These are phyloP conservation scores for Danio tinwini DNA, from an alignment of 2,797 vertebrate species.

Conservation along the genomic window DNA sequence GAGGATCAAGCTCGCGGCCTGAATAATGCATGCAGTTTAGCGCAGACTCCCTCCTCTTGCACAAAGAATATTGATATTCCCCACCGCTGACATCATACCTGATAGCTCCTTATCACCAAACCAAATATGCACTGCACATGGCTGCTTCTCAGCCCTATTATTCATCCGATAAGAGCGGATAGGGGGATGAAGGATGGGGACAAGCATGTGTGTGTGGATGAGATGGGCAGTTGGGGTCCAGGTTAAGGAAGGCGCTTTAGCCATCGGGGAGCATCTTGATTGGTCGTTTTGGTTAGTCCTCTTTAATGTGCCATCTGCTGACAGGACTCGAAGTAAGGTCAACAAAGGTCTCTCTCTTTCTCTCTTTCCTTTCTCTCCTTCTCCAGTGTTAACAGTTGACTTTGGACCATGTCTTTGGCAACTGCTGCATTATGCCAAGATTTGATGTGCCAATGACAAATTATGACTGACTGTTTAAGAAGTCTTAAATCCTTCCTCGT, in stretches of 20 bases:
- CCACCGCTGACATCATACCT: conserved; percentile 55
- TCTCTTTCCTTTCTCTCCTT: conserved; percentile 32
- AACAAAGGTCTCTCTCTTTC: conserved; percentile 21
- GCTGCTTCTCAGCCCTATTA: conserved; percentile 60
- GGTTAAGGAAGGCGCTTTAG: conserved; percentile 19
- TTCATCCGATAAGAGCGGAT: conserved; percentile 60
- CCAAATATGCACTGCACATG: conserved; percentile 59
- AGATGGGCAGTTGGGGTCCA: conserved; percentile 11
- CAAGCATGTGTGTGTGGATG: neutral
- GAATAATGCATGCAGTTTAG: conserved; percentile 67
- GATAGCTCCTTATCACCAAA: conserved; percentile 67
- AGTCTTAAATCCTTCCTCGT: neutral
- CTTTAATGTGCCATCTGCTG: conserved; percentile 62
- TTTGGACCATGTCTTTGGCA: conserved; percentile 56
- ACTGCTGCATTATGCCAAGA: conserved; percentile 51
- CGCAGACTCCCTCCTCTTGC: conserved; percentile 38
- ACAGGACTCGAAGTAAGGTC: conserved; percentile 54
- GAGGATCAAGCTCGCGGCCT: conserved; percentile 55
- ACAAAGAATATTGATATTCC: conserved; percentile 63
- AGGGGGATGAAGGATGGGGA: conserved; percentile 20
- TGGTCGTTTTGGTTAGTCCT: conserved; percentile 47
- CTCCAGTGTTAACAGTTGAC: conserved; percentile 51
- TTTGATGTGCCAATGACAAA: conserved; percentile 53
- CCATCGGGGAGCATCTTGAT: conserved; percentile 39
- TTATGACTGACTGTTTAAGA: conserved; percentile 41